Percentiles rank a stretch among this genome's conserved stretches.
Conservation (phyloP, 2,797 vertebrate genomes). For the Myotis myotis region DNA sequence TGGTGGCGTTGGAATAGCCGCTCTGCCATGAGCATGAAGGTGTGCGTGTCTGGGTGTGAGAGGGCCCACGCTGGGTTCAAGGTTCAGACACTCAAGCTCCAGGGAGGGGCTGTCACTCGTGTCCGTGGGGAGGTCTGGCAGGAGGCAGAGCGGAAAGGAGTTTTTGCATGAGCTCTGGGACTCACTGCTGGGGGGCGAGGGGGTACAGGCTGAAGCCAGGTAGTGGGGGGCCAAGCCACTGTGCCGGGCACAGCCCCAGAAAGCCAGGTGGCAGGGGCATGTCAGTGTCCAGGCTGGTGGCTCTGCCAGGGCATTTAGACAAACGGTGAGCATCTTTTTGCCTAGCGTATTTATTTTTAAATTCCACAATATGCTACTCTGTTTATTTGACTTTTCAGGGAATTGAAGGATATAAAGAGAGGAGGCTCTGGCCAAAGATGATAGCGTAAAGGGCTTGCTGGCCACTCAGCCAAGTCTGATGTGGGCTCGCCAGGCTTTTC, state of each 20-base stretch:
- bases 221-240: neutral
- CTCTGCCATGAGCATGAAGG: constrained; percentile 31
- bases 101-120: constrained; percentile 51
- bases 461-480: constrained; percentile 63
- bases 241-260: constrained; percentile 26
- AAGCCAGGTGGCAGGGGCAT: neutral
- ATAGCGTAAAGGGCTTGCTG: constrained; percentile 49
- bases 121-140: neutral
- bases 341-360: constrained; percentile 26
- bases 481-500: constrained; percentile 37
- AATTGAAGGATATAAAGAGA: constrained; percentile 65
- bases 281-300: neutral
- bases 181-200: constrained; percentile 40
- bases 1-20: constrained; percentile 78
- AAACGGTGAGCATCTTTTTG: constrained; percentile 43
- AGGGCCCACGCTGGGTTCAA: constrained; percentile 50
- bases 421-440: constrained; percentile 57
- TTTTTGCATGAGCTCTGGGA: constrained; percentile 59
- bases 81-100: constrained; percentile 18
- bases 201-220: constrained; percentile 45
- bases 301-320: constrained; percentile 16
- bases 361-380: neutral
- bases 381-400: constrained; percentile 72
- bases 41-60: neutral
- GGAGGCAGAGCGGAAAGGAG: constrained; percentile 23